Percentiles rank a stretch among this genome's conserved stretches.
These are phyloP conservation scores for Kryptolebias marmoratus DNA, from an alignment of 2,113 vertebrate genomes.

Conservation along the genomic window DNA sequence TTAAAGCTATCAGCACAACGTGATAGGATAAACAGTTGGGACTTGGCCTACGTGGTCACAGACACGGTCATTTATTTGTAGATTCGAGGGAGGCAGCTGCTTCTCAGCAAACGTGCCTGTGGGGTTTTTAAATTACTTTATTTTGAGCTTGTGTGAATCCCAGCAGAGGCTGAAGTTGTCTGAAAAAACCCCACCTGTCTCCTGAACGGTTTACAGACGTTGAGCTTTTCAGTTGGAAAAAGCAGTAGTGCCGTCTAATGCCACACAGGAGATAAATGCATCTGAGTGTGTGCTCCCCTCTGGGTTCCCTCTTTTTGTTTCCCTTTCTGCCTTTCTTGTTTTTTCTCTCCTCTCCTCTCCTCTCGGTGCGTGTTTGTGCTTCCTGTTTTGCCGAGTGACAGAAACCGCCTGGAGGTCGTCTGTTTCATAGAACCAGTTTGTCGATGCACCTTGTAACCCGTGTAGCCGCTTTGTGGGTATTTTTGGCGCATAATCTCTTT, in stretches of 20 bases:
- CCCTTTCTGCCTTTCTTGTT: neutral
- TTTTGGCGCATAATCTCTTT: constrained; percentile 5
- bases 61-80: neutral
- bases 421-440: constrained; percentile 35
- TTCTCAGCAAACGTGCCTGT: neutral
- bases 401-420: constrained; percentile 48
- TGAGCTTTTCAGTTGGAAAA: constrained; percentile 46
- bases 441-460: constrained; percentile 17
- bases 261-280: constrained; percentile 33
- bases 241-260: constrained; percentile 9
- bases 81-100: constrained; percentile 4
- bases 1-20: neutral
- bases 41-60: neutral
- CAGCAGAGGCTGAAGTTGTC: neutral
- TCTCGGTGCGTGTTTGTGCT: constrained; percentile 33
- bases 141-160: neutral
- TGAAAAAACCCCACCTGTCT: neutral
- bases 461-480: constrained; percentile 2
- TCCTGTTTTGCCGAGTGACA: constrained; percentile 23
- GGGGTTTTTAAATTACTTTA: neutral
- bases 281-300: constrained; percentile 15
- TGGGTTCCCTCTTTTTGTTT: constrained; percentile 34
- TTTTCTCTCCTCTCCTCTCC: constrained; percentile 2
- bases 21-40: constrained; percentile 1
- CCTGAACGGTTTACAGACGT: neutral